phyloP scores from a whole-genome alignment of 2,797 vertebrate species.

The Simalia tracyae region DNA sequence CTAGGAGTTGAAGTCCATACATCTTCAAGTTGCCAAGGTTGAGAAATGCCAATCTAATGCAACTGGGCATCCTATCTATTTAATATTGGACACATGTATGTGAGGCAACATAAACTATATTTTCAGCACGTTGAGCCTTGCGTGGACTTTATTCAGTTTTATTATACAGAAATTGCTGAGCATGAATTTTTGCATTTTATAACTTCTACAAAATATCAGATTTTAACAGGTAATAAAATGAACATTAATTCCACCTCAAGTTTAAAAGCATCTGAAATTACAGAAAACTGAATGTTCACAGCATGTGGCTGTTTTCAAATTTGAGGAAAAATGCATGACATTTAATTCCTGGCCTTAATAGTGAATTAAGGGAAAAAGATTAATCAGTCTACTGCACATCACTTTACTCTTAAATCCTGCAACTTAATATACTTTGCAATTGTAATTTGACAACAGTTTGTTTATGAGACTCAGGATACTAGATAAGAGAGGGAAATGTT shows the following conservation, averaged over 20 bases:
- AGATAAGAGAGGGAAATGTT: background rate
- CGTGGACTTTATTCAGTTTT: background rate
- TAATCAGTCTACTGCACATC: background rate
- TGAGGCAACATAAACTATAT: background rate
- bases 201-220: background rate
- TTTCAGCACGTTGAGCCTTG: background rate
- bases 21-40: background rate
- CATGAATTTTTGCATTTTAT: background rate
- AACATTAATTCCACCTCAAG: background rate
- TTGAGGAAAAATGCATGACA: background rate
- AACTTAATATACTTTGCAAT: background rate
- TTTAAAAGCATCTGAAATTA: background rate
- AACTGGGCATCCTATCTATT: background rate
- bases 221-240: background rate
- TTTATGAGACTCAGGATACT: background rate
- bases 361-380: background rate
- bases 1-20: background rate
- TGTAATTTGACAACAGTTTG: background rate
- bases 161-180: background rate
- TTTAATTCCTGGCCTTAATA: background rate
- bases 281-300: background rate
- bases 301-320: background rate
- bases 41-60: background rate
- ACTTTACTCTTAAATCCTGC: background rate
- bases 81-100: background rate